These are phyloP conservation scores for Oncorhynchus tshawytscha DNA, from an alignment of 2,113 vertebrate genomes.

Conservation along the genomic window DNA sequence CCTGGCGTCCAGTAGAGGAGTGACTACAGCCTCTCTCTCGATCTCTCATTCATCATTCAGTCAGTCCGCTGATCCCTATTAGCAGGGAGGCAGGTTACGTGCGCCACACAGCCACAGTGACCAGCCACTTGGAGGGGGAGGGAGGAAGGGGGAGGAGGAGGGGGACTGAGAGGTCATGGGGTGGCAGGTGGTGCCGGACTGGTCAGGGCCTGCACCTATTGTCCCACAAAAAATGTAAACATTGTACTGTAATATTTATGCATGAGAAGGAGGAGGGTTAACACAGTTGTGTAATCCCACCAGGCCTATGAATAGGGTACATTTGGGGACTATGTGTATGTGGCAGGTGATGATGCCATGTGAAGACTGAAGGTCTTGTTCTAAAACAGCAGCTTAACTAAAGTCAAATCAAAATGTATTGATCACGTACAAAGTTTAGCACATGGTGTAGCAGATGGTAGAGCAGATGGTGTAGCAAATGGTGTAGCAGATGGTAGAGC, in stretches of 20 bases:
- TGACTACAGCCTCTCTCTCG: slow-evolving; percentile 37
- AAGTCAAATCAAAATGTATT: background rate
- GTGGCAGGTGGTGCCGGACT: background rate
- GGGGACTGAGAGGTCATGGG: background rate
- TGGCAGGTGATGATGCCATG: too few relatives aligned
- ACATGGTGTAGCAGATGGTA: too few relatives aligned
- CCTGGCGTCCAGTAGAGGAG: slow-evolving; percentile 33
- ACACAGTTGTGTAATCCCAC: background rate
- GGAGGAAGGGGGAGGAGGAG: background rate
- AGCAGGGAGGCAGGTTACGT: slow-evolving; percentile 65
- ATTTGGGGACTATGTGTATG: background rate
- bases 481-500: too few relatives aligned
- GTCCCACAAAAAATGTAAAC: background rate
- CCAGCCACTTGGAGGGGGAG: slow-evolving; percentile 15
- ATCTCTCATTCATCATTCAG: slow-evolving; percentile 20
- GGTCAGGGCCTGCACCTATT: background rate
- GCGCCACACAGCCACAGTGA: slow-evolving; percentile 27
- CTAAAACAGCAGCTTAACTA: background rate
- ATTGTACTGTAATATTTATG: background rate
- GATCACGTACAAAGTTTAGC: too few relatives aligned
- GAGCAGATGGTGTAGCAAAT: too few relatives aligned
- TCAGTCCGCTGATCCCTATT: slow-evolving; percentile 68
- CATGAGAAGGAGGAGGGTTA: background rate
- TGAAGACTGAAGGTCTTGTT: too few relatives aligned
- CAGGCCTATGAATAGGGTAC: background rate